phyloP scores from a whole-genome alignment of 1,140 invertebrate genomes.

The Eriocheir sinensis region DNA sequence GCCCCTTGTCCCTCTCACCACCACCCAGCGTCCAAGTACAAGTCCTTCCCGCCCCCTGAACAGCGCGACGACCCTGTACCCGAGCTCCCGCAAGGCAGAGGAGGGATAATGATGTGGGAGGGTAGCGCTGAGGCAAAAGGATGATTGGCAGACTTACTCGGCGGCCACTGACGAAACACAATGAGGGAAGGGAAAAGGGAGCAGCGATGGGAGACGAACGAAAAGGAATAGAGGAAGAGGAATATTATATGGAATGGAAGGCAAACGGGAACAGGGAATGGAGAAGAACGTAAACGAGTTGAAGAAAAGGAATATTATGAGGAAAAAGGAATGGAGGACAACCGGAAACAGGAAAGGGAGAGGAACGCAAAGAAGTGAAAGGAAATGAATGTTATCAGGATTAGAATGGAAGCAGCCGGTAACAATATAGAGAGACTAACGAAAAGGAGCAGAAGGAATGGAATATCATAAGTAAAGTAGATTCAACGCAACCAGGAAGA shows the following conservation, averaged over 20 bases:
- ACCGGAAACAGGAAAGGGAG: not conserved
- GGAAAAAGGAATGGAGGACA: not conserved
- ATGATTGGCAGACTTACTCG: slow-evolving; percentile 17
- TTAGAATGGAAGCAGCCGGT: not conserved
- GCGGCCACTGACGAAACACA: not conserved
- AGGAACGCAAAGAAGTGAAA: not conserved
- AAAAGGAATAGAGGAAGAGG: not conserved
- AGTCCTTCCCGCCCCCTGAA: not conserved
- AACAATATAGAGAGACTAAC: not conserved
- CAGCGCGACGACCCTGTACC: not conserved
- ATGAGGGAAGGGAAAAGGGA: not conserved
- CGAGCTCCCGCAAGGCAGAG: not conserved
- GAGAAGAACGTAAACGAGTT: not conserved
- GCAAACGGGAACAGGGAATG: not conserved
- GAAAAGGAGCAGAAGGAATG: slow-evolving; percentile 16
- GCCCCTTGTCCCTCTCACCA: too few species aligned
- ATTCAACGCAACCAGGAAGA: too few species aligned
- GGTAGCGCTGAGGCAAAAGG: not conserved
- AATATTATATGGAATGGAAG: too few species aligned
- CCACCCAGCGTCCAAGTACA: too few species aligned
- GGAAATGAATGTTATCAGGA: not conserved
- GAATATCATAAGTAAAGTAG: too few species aligned
- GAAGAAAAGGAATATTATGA: not conserved
- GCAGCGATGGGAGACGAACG: not conserved
- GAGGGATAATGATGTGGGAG: slow-evolving; percentile 45